Percentiles rank a stretch among this genome's conserved stretches.
phyloP scores from a whole-genome alignment of 1,140 invertebrate species.

The Hycleus cichorii region DNA sequence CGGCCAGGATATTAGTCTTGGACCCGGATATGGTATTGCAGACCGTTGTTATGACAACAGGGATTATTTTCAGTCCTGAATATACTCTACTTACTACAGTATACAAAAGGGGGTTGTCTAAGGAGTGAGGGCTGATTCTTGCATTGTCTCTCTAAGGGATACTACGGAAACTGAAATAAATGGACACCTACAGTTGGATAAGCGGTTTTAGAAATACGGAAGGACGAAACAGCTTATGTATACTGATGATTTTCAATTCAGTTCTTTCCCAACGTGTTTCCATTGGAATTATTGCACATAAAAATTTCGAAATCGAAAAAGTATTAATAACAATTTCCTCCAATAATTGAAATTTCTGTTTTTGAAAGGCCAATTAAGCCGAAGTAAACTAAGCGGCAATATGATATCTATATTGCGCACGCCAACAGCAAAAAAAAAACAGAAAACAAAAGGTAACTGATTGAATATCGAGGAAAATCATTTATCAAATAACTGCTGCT shows the following conservation, averaged over 20 bases:
- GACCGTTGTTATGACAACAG: conserved; percentile 25
- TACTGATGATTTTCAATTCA: neutral
- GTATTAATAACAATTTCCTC: conserved; percentile 12
- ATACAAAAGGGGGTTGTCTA: neutral
- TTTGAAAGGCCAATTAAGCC: conserved; percentile 14
- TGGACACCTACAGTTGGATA: conserved; percentile 22
- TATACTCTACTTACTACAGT: neutral
- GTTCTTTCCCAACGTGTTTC: neutral
- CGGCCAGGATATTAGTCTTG: conserved; percentile 16
- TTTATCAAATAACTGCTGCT: conserved; percentile 11
- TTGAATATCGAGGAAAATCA: conserved; percentile 12
- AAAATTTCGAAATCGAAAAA: neutral
- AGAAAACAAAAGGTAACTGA: conserved; percentile 9
- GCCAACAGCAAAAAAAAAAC: too few species aligned
- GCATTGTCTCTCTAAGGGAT: conserved; percentile 3
- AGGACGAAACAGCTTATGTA: neutral
- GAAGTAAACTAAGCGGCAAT: conserved; percentile 1
- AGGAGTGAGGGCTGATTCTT: too few species aligned
- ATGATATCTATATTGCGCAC: too few species aligned
- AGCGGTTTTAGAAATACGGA: conserved; percentile 17
- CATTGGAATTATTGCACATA: conserved; percentile 5
- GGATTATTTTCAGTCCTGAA: conserved; percentile 21
- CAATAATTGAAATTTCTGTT: conserved; percentile 13
- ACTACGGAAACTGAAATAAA: conserved; percentile 21
- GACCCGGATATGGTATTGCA: conserved; percentile 17